phyloP scores from a whole-genome alignment of 2,797 vertebrate genomes.

The Brotula barbata region DNA sequence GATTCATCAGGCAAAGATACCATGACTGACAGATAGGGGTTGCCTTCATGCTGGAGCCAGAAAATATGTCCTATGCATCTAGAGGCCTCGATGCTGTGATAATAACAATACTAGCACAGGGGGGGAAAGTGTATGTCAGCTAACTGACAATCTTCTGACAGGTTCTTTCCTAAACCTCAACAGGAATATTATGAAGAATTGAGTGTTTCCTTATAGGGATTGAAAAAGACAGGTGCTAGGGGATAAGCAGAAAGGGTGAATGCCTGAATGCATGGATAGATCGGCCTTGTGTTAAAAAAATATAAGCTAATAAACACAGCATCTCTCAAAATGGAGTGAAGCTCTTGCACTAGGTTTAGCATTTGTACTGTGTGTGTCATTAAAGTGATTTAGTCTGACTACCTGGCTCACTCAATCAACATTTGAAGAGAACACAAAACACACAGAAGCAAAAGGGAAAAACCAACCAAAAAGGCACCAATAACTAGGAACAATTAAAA shows the following conservation, averaged over 20 bases:
- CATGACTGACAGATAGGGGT: slow-evolving; percentile 64
- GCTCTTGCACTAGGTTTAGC: neutral
- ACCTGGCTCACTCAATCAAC: slow-evolving; percentile 44
- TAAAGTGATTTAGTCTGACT: slow-evolving; percentile 36
- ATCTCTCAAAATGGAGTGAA: neutral
- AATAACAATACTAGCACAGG: slow-evolving; percentile 11
- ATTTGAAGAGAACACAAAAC: slow-evolving; percentile 35
- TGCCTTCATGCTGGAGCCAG: slow-evolving; percentile 65
- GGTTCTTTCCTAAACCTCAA: neutral
- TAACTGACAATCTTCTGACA: neutral
- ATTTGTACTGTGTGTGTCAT: slow-evolving; percentile 6
- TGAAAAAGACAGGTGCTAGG: neutral
- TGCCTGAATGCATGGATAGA: slow-evolving; percentile 10
- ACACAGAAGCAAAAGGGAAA: slow-evolving; percentile 34
- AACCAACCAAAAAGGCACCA: slow-evolving; percentile 51
- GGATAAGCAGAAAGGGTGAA: neutral
- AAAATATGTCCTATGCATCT: slow-evolving; percentile 39
- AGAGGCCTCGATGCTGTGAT: slow-evolving; percentile 3
- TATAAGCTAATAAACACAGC: neutral
- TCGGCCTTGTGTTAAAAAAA: neutral
- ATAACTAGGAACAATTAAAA: slow-evolving; percentile 28
- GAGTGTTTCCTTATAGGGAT: too few relatives aligned
- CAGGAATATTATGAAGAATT: neutral
- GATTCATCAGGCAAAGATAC: slow-evolving; percentile 64
- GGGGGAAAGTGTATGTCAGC: neutral